Conservation (phyloP, 1,140 invertebrate genomes). For the Vanessa tameamea region DNA sequence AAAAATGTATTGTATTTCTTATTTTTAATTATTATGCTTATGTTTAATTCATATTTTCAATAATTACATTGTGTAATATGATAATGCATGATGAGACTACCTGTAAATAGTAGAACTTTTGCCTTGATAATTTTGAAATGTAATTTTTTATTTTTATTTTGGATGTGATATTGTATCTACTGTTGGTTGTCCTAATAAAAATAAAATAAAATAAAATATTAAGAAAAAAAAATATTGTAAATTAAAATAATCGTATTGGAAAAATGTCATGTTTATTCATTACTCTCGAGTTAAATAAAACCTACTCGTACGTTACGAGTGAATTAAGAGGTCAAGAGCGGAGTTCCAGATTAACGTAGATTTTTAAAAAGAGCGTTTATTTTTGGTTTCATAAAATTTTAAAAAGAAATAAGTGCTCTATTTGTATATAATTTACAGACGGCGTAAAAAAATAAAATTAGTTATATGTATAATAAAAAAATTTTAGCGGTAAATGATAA, state of each 20-base stretch:
- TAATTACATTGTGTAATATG: no score
- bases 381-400: conserved; percentile 10
- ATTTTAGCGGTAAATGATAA: not conserved
- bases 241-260: conserved; percentile 4
- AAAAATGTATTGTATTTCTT: no score
- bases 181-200: no score
- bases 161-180: no score
- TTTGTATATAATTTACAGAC: not conserved
- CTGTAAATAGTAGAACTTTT: no score
- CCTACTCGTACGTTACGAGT: conserved; percentile 25
- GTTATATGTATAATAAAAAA: not conserved
- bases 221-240: not conserved
- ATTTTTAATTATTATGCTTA: no score
- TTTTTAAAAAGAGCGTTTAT: conserved; percentile 14
- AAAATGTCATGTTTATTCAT: conserved; percentile 26
- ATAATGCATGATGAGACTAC: no score
- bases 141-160: no score
- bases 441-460: not conserved
- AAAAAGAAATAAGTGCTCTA: not conserved
- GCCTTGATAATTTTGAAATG: no score
- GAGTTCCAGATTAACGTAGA: conserved; percentile 20
- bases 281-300: conserved; percentile 22
- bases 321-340: conserved; percentile 26
- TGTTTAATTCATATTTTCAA: no score
- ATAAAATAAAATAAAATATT: no score